Evolutionary conservation across 2,113 vertebrate species (phyloP), one percentile per base, ranked within the genome.

Genomic region (Grantiella picta): DNA sequence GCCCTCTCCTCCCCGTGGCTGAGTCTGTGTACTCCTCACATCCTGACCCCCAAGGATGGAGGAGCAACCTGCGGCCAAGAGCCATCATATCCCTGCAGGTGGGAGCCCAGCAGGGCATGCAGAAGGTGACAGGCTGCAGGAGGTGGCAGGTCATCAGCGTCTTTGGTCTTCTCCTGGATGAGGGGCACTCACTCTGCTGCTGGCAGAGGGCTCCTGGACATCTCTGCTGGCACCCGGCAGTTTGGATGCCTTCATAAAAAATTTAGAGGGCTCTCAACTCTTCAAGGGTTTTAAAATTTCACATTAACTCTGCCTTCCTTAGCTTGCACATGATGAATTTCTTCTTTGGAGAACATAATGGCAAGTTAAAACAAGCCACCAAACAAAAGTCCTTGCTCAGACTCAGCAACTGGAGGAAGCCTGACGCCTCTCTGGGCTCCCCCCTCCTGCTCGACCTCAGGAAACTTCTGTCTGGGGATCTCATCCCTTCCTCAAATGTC

Each of bases 201-300:
- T 87, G 73, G 89, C 61, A 64, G 40, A 82, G 89, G 89, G 59
- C 66, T 92, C 82, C 81, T 36, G 64, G 40, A 57, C 1, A 0
- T 82, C 71, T 89, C 87, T 70, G 82, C 82, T 90, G 85, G 73
- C 66, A 86, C 56, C 42, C 18, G 3, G 79, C 85, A 81, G 44
- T 90, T 95, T 0, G 22, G 79, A 92, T 88, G 76, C 71, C 61
- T 78, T 90, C 68, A 93, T 95, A 49, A 96, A 95, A 92, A 86
- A 93, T 96, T 96, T 88, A 95, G 47, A 95, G 40, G 61, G 56
- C 93, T 96, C 92, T 96, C 93, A 93, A 87, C 53, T 71, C 71
- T 88, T 86, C 10, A 52, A 94, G 69, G 90, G 85, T 64, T 95
- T 95, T 92, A 88, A 95, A 94, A 90, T 90, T 95, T 94, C 52